Conservation (phyloP, 2,797 vertebrate genomes). For the Sebastes wilsoni region DNA sequence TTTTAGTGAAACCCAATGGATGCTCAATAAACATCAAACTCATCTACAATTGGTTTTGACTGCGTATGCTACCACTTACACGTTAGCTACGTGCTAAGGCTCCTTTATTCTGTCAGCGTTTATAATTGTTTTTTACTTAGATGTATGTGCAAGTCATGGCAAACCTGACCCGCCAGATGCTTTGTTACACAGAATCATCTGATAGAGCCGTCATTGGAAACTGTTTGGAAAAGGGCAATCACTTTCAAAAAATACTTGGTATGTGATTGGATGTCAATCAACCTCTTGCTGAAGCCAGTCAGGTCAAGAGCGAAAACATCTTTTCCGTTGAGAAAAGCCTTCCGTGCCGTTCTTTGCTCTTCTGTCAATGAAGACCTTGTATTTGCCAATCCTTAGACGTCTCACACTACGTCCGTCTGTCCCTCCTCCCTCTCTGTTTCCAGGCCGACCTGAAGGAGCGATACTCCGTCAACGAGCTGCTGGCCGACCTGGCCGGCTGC, state of each 20-base stretch:
- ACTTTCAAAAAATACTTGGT: too few species aligned
- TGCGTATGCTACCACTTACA: not conserved
- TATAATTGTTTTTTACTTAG: too few species aligned
- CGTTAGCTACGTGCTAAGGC: not conserved
- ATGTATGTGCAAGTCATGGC: not conserved
- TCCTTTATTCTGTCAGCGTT: not conserved
- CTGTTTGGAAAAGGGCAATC: too few species aligned
- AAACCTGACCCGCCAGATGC: too few species aligned
- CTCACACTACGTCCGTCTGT: not conserved
- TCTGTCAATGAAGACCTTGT: too few species aligned
- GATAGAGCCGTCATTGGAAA: too few species aligned
- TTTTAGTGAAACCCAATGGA: not conserved
- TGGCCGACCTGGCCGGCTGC: slow-evolving; percentile 79
- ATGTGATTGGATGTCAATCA: too few species aligned
- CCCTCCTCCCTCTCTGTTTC: not conserved
- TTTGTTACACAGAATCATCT: too few species aligned
- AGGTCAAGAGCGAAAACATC: too few species aligned
- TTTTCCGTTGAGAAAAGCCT: too few species aligned
- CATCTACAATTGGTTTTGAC: not conserved
- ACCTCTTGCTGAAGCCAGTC: too few species aligned
- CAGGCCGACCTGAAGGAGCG: slow-evolving; percentile 80
- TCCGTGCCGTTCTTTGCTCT: too few species aligned
- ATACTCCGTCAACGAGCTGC: slow-evolving; percentile 73
- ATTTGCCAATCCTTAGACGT: not conserved
- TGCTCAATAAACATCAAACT: not conserved